phyloP scores from a whole-genome alignment of 2,888 invertebrate genomes.

The Aelia acuminata region DNA sequence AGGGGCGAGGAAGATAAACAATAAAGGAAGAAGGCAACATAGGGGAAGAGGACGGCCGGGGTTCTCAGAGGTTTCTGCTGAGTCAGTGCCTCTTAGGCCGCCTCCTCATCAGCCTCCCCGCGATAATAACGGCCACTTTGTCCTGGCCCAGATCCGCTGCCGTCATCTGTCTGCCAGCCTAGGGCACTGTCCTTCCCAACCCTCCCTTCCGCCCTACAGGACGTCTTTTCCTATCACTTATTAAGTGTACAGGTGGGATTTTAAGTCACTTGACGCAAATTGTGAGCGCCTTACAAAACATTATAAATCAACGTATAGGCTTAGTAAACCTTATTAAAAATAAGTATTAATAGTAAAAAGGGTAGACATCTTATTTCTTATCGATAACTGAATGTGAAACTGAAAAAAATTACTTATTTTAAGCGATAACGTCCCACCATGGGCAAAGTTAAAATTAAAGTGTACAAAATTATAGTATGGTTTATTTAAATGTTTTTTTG shows the following conservation, averaged over 20 bases:
- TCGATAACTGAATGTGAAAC: too few species aligned
- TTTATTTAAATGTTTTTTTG: too few species aligned
- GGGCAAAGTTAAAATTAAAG: too few species aligned
- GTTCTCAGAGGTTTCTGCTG: conserved; percentile 44
- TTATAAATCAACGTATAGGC: too few species aligned
- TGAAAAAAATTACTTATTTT: too few species aligned
- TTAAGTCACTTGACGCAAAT: too few species aligned
- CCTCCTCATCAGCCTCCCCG: background rate
- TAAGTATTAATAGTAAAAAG: too few species aligned
- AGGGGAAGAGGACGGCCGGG: background rate
- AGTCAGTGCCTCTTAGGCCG: conserved; percentile 13
- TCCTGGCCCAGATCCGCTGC: conserved; percentile 16
- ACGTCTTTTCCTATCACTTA: background rate
- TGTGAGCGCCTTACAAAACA: too few species aligned
- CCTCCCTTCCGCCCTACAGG: background rate
- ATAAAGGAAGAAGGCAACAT: background rate
- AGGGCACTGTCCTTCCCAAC: background rate
- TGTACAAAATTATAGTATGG: too few species aligned
- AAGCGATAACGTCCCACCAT: too few species aligned
- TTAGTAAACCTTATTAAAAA: too few species aligned
- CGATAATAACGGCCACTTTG: conserved; percentile 33
- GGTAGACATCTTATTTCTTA: too few species aligned
- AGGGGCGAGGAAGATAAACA: conserved; percentile 21
- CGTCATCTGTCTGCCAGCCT: conserved; percentile 6
- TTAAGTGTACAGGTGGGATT: background rate